phyloP scores from a whole-genome alignment of 2,888 invertebrate genomes.

The Gastracanthus pulcherrimus region DNA sequence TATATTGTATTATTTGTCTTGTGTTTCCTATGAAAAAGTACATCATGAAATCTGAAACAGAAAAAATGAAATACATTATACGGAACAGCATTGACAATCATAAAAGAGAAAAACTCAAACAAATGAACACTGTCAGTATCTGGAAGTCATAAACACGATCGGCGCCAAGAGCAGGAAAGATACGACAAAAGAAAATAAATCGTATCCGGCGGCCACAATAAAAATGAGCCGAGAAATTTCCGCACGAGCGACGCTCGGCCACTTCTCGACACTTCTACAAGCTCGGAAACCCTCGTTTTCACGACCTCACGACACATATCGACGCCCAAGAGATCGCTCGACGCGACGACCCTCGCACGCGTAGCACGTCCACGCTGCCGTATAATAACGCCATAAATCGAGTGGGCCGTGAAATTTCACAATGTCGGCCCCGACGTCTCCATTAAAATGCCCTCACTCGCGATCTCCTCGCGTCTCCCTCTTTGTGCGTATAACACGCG shows the following conservation, averaged over 20 bases:
- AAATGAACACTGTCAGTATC: background rate
- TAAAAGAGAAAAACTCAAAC: background rate
- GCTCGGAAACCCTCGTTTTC: background rate
- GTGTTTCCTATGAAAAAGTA: no score
- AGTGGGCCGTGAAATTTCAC: slow-evolving; percentile 60
- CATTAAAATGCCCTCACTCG: slow-evolving; percentile 36
- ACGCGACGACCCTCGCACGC: slow-evolving; percentile 55
- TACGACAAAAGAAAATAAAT: slow-evolving; percentile 18
- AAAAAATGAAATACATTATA: background rate
- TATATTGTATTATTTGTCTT: no score
- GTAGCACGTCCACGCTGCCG: slow-evolving; percentile 54
- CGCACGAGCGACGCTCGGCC: background rate
- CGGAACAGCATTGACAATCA: background rate
- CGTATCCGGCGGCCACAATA: slow-evolving; percentile 7
- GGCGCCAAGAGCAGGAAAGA: background rate
- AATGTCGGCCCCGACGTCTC: slow-evolving; percentile 56
- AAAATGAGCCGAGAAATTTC: slow-evolving; percentile 29
- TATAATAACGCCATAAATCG: slow-evolving; percentile 64
- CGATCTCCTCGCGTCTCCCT: background rate
- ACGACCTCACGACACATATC: background rate
- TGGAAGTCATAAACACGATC: background rate
- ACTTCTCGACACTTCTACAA: background rate
- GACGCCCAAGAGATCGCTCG: slow-evolving; percentile 27
- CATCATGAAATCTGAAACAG: background rate
- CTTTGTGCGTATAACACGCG: background rate